phyloP scores from a whole-genome alignment of 2,797 vertebrate genomes.

The Peromyscus eremicus region DNA sequence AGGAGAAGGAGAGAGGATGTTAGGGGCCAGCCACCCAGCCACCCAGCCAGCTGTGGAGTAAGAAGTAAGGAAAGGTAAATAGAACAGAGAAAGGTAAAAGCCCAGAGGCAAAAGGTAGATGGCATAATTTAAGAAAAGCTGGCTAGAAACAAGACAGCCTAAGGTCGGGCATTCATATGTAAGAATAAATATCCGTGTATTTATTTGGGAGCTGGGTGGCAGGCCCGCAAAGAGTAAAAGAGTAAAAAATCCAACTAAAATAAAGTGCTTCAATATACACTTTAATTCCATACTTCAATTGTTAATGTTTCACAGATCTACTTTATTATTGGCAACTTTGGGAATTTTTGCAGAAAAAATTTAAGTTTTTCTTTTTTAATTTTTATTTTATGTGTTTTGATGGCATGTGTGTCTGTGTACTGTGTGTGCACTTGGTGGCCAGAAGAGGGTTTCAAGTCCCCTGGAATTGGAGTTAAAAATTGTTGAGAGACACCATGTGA shows the following conservation, averaged over 20 bases:
- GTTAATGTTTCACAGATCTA: not conserved
- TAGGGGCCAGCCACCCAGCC: not conserved
- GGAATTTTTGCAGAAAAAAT: conserved; percentile 21
- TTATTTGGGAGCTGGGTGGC: no score
- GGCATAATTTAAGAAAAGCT: not conserved
- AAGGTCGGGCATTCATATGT: not conserved
- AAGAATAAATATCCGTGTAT: no score
- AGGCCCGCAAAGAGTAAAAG: no score
- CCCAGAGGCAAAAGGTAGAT: not conserved
- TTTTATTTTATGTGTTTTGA: not conserved
- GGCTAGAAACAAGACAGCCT: not conserved
- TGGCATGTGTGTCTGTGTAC: not conserved
- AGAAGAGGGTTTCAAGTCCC: not conserved
- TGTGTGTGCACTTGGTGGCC: not conserved
- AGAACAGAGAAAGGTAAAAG: not conserved
- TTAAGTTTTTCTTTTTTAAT: not conserved
- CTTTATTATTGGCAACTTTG: conserved; percentile 3
- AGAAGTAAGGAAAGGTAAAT: not conserved
- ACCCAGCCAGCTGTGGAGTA: not conserved
- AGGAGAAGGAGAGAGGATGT: not conserved
- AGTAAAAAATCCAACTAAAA: no score
- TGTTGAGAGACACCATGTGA: not conserved
- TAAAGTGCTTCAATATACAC: not conserved
- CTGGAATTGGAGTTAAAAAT: not conserved
- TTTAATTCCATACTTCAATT: conserved; percentile 30